A percentile compares a stretch with the other conserved stretches of the same genome.
Evolutionary conservation across 2,113 vertebrate genomes (phyloP).

Genomic region (Callithrix jacchus): DNA sequence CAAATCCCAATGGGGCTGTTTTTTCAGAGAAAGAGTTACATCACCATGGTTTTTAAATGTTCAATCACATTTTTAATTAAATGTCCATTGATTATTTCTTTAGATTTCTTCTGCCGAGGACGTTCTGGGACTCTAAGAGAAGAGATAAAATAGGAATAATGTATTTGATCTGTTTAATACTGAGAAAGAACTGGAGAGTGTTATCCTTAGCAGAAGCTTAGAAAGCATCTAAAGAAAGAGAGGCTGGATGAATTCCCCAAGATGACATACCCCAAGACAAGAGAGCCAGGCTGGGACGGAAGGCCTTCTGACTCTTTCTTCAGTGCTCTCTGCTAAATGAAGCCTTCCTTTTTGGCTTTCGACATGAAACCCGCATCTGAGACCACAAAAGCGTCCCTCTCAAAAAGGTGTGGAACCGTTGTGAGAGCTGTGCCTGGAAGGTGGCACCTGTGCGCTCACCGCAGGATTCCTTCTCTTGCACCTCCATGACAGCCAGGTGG

Average conservation of each 20-base stretch:
- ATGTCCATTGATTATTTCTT: not conserved
- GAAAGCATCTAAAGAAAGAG: not conserved
- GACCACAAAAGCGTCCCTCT: not conserved
- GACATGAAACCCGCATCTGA: not conserved
- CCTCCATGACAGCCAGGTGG: not conserved
- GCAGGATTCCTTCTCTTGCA: not conserved
- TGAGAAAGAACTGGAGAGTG: not conserved
- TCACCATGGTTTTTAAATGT: not conserved
- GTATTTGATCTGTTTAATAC: not conserved
- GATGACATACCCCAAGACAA: not conserved
- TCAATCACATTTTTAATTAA: not conserved
- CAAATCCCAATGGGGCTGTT: not conserved
- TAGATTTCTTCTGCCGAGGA: not conserved
- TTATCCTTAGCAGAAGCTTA: not conserved
- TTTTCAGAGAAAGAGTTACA: not conserved
- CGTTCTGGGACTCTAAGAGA: not conserved
- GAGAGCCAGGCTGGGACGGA: not conserved
- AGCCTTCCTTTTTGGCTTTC: not conserved
- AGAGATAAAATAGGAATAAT: not conserved
- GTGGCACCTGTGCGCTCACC: rapidly evolving
- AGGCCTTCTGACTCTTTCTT: not conserved
- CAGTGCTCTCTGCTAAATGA: not conserved
- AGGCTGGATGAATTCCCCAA: not conserved
- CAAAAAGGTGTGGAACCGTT: not conserved
- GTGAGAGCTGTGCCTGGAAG: not conserved